Evolutionary conservation across 2,888 invertebrate genomes (phyloP).

Genomic region (Graphium colonna): DNA sequence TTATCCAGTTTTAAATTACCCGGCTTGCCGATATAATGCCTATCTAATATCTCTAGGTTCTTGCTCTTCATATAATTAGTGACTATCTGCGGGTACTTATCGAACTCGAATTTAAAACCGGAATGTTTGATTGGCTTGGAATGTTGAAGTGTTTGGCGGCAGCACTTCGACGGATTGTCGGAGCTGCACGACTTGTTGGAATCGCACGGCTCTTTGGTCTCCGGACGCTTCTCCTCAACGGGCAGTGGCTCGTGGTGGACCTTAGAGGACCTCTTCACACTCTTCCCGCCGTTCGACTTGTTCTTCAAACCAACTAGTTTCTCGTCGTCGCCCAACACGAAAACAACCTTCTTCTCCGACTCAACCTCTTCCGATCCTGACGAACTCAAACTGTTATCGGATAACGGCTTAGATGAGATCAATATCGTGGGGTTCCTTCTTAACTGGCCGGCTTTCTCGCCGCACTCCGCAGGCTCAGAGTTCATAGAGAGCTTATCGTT

Average conservation of each 20-base stretch:
- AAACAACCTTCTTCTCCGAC: slow-evolving; percentile 78
- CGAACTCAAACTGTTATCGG: slow-evolving; percentile 60
- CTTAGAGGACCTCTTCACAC: slow-evolving; percentile 66
- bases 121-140: slow-evolving; percentile 83
- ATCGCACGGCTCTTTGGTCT: slow-evolving; percentile 45
- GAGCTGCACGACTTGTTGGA: slow-evolving; percentile 35
- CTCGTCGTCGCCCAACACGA: slow-evolving; percentile 86
- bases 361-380: slow-evolving; percentile 49
- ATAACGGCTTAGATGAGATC: slow-evolving; percentile 49
- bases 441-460: slow-evolving; percentile 42
- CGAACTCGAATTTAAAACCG: slow-evolving; percentile 86
- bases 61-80: slow-evolving; percentile 88
- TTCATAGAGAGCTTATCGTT: slow-evolving; percentile 63
- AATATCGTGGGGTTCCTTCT: slow-evolving; percentile 55
- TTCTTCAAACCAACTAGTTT: slow-evolving; percentile 83
- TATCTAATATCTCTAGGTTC: slow-evolving; percentile 82
- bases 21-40: slow-evolving; percentile 79
- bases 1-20: slow-evolving; percentile 76
- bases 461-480: slow-evolving; percentile 38
- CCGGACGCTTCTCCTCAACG: slow-evolving; percentile 37
- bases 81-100: slow-evolving; percentile 86
- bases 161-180: slow-evolving; percentile 66
- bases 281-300: slow-evolving; percentile 62
- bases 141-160: slow-evolving; percentile 76
- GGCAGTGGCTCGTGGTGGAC: slow-evolving; percentile 44